Conservation (phyloP, 2,797 vertebrate species). For the Masticophis lateralis region DNA sequence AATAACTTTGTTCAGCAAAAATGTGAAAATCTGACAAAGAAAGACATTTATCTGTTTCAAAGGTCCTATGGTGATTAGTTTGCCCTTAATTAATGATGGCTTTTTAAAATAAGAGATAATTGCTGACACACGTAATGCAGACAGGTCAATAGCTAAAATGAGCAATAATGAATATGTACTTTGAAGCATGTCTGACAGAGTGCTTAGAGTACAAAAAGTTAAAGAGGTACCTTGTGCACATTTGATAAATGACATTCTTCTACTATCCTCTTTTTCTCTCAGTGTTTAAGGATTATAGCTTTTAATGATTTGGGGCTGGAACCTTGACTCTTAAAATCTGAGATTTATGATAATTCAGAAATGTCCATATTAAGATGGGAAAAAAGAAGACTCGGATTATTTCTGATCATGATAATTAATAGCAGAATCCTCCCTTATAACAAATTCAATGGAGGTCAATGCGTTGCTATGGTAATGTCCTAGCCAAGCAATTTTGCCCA, state of each 20-base stretch:
- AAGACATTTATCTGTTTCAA: slow-evolving; percentile 69
- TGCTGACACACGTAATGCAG: slow-evolving; percentile 68
- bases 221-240: slow-evolving; percentile 59
- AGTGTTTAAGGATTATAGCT: slow-evolving; percentile 62
- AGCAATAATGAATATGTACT: slow-evolving; percentile 70
- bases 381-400: slow-evolving; percentile 66
- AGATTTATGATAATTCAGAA: slow-evolving; percentile 72
- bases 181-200: slow-evolving; percentile 66
- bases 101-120: slow-evolving; percentile 72
- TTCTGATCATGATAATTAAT: slow-evolving; percentile 80
- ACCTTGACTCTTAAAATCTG: slow-evolving; percentile 64
- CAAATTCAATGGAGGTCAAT: slow-evolving; percentile 75
- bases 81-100: slow-evolving; percentile 71
- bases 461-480: slow-evolving; percentile 78
- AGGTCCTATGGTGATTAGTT: slow-evolving; percentile 61
- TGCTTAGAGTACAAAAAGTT: slow-evolving; percentile 73
- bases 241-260: slow-evolving; percentile 66
- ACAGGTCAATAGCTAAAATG: slow-evolving; percentile 69
- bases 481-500: slow-evolving; percentile 76
- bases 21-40: slow-evolving; percentile 60
- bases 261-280: slow-evolving; percentile 57
- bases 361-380: slow-evolving; percentile 70
- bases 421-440: slow-evolving; percentile 73
- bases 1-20: slow-evolving; percentile 63
- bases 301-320: slow-evolving; percentile 57